Base-by-base conservation (phyloP, 2,113 vertebrate species). In the Sorex araneus region DNA sequence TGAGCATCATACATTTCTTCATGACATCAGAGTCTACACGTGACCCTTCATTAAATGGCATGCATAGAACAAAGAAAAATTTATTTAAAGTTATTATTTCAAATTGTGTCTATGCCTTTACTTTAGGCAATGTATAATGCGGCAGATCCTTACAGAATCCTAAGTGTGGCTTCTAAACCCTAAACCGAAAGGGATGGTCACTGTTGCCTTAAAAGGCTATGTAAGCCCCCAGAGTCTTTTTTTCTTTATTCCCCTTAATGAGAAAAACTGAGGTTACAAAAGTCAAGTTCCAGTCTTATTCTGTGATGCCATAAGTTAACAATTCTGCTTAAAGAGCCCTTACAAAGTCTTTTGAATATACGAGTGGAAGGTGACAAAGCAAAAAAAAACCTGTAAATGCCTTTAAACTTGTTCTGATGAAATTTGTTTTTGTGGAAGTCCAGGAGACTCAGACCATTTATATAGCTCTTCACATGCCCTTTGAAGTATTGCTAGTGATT, bases 1-100 rank as follows among this genome's bases (percentile, higher is more conserved):
- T 75, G 40, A 50, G n/a, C 84, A 86, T 60, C 80, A 12, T n/a
- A 45, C 40, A 67, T 92, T 74, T 81, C 85, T 87, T 84, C 78
- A 47, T 89, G 60, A 76, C 92, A 57, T 64, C 76, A 81, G 45
- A 54, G 45, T 36, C 71, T 50, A 69, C 57, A 23, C 64, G 75
- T 87, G 63, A 90, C 82, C 78, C 75, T 70, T 94, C 25, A 64
- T 63, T 83, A 77, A 93, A 94, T 94, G 23, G 19, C 80, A 63
- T 60, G n/a, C 47, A 28, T 5, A 77, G 40, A 69, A 83, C 27
- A 88, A 54, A 95, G 32, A 43, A 43, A 34, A 50, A 91, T 45
- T 45, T 73, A 43, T 21, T n/a, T 13, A 30, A 87, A 90, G n/a
- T 34, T 57, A 30, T 45, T 73, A 43, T 21, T n/a, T 13, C 30